Evolutionary conservation across 2,797 vertebrate genomes (phyloP).

Genomic region (Pagetopsis macropterus): DNA sequence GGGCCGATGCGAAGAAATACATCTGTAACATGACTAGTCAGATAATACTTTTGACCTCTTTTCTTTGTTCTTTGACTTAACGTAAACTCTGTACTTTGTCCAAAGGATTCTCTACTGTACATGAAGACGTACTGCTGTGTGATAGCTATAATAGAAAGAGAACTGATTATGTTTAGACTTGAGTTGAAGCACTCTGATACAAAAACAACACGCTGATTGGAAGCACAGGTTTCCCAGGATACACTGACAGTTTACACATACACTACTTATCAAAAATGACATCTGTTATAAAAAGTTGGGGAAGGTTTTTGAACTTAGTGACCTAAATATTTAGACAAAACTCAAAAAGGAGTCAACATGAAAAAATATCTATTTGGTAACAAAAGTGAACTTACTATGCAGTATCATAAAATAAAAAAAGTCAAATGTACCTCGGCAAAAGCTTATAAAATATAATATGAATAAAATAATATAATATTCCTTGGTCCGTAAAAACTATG

Average conservation of each 20-base stretch:
- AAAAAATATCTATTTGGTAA: slow-evolving; percentile 72
- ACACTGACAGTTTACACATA: slow-evolving; percentile 17
- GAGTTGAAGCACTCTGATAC: slow-evolving; percentile 15
- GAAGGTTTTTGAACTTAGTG: slow-evolving; percentile 6
- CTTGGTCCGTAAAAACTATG: slow-evolving; percentile 84
- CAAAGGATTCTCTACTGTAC: background rate
- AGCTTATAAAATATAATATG: slow-evolving; percentile 84
- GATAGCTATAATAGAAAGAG: background rate
- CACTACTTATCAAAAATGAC: slow-evolving; percentile 9
- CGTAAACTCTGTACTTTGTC: background rate
- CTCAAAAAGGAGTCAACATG: slow-evolving; percentile 46
- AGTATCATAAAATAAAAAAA: slow-evolving; percentile 73
- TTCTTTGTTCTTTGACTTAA: background rate
- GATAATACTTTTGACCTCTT: slow-evolving; percentile 4
- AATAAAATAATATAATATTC: slow-evolving; percentile 83
- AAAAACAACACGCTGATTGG: slow-evolving; percentile 33
- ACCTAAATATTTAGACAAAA: slow-evolving; percentile 52
- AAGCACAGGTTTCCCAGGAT: slow-evolving; percentile 36
- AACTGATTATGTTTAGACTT: slow-evolving; percentile 13
- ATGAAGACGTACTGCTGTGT: background rate
- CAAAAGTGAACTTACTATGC: slow-evolving; percentile 70
- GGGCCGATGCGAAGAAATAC: background rate
- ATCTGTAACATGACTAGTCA: background rate
- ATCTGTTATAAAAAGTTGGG: slow-evolving; percentile 33
- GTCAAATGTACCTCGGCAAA: slow-evolving; percentile 82